Base-by-base conservation (phyloP, 2,888 invertebrate species). In the Anticlea derivata region DNA sequence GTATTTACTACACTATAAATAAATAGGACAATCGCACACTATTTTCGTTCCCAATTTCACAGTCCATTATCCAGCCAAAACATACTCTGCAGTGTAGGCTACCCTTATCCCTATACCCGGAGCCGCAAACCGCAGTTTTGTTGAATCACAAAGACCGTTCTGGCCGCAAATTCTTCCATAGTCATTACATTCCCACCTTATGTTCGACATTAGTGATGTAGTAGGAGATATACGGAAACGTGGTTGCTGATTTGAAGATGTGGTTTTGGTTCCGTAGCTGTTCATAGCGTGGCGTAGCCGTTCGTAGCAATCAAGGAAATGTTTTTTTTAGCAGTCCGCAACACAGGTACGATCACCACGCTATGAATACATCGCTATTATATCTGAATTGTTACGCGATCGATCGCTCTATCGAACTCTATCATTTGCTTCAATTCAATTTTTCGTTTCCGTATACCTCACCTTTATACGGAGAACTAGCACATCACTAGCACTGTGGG, bases 151-250 rank as follows among this genome's bases (percentile, higher is more conserved):
- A 55, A 57, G 55, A 51, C 35, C 43, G 47, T 44, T 44, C 34
- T 47, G 13, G 31, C 55, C 57, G 59, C 55, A 41, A 53, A 61
- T 58, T 61, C 63, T 58, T 59, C 59, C 52, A 37, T 52, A 52
- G 47, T 56, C 60, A 57, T 60, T 58, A 63, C 60, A 61, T 48
- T 50, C 54, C 53, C 50, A 50, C 52, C 50, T 51, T 47, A 45
- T 46, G 51, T 43, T 38, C 41, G n/a, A 43, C 22, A 26, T 7
- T 58, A 61, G 61, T 29, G 61, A 45, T 49, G 56, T 20, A 30
- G n/a, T 29, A 17, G 33, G 24, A 20, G 2, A 23, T 8, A 7
- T 11, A 11, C 23, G 4, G 30, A 30, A 27, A 8, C 2, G 7
- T 10, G 2, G 7, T 3, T 26, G 6, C n/a, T n/a, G n/a, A n/a